A percentile compares a stretch with the other conserved stretches of the same genome.
Conservation (phyloP, 1,140 invertebrate genomes). For the Meteorus sp. region DNA sequence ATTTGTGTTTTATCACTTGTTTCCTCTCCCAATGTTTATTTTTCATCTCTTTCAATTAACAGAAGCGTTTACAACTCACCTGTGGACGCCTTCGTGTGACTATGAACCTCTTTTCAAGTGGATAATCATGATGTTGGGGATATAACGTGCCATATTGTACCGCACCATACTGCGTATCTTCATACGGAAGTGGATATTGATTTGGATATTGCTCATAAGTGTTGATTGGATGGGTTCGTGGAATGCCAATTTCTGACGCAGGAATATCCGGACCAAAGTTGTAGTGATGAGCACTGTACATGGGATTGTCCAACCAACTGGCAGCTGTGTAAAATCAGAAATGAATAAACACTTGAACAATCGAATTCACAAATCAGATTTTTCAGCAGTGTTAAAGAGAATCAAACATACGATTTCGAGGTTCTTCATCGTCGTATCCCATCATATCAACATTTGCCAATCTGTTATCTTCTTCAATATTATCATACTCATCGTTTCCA, state of each 20-base stretch:
- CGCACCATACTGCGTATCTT: conserved; percentile 37
- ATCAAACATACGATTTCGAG: conserved; percentile 28
- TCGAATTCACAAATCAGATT: not conserved
- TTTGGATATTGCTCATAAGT: conserved; percentile 45
- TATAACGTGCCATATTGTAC: conserved; percentile 40
- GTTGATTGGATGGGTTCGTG: conserved; percentile 40
- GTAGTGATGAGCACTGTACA: conserved; percentile 37
- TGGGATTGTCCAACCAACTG: conserved; percentile 40
- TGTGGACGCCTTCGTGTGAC: conserved; percentile 44
- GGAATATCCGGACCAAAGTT: conserved; percentile 32
- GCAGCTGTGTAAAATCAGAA: conserved; percentile 20
- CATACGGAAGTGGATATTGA: conserved; percentile 41
- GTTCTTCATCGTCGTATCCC: conserved; percentile 42
- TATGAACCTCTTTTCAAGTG: conserved; percentile 47
- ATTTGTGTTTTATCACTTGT: too few relatives aligned
- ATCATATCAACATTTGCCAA: too few relatives aligned
- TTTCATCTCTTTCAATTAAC: too few relatives aligned
- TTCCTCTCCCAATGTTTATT: too few relatives aligned
- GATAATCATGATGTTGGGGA: conserved; percentile 39
- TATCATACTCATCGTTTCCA: conserved; percentile 45
- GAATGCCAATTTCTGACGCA: conserved; percentile 42
- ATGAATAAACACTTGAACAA: not conserved
- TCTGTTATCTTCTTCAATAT: conserved; percentile 38
- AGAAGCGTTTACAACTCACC: conserved; percentile 27
- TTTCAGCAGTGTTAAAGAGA: not conserved